These are phyloP conservation scores for Lordiphosa fenestrarum DNA, from an alignment of 2,888 invertebrate species.

Conservation along the genomic window DNA sequence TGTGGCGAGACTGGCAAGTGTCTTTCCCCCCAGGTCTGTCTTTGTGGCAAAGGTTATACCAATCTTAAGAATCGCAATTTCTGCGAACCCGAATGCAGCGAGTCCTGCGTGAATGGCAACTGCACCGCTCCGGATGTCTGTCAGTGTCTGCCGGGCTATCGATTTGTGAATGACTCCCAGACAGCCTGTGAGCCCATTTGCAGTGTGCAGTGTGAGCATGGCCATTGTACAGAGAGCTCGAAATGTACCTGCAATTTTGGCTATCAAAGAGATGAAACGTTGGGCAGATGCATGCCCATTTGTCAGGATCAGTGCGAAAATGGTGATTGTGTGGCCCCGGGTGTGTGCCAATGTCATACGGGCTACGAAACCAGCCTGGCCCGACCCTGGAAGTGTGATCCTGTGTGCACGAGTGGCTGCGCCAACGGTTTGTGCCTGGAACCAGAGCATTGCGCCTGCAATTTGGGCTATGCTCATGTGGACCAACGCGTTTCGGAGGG, in stretches of 20 bases:
- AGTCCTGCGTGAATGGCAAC: background rate
- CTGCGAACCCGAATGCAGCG: background rate
- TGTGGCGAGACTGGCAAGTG: slow-evolving; percentile 73
- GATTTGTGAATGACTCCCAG: background rate
- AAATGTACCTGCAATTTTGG: too few relatives aligned
- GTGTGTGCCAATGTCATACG: background rate
- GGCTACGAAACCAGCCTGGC: background rate
- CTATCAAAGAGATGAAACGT: too few relatives aligned
- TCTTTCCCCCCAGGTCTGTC: slow-evolving; percentile 63
- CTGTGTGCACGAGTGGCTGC: slow-evolving; percentile 74
- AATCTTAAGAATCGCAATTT: background rate
- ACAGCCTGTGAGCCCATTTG: background rate
- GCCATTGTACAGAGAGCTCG: slow-evolving; percentile 1
- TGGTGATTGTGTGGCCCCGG: slow-evolving; percentile 6
- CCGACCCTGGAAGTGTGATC: slow-evolving; percentile 58
- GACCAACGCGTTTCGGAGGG: slow-evolving; percentile 48
- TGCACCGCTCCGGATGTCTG: slow-evolving; percentile 3
- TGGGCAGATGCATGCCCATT: too few relatives aligned
- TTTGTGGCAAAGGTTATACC: slow-evolving; percentile 57
- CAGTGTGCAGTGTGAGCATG: background rate
- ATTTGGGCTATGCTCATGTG: slow-evolving; percentile 63
- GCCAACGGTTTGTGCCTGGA: slow-evolving; percentile 74
- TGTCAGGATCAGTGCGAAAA: background rate
- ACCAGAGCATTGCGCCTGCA: slow-evolving; percentile 81
- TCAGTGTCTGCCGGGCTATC: background rate